Percentiles rank a stretch among this genome's conserved stretches.
These are phyloP conservation scores for Crocodylus rhombifer DNA, from an alignment of 2,797 vertebrate species.

Conservation along the genomic window DNA sequence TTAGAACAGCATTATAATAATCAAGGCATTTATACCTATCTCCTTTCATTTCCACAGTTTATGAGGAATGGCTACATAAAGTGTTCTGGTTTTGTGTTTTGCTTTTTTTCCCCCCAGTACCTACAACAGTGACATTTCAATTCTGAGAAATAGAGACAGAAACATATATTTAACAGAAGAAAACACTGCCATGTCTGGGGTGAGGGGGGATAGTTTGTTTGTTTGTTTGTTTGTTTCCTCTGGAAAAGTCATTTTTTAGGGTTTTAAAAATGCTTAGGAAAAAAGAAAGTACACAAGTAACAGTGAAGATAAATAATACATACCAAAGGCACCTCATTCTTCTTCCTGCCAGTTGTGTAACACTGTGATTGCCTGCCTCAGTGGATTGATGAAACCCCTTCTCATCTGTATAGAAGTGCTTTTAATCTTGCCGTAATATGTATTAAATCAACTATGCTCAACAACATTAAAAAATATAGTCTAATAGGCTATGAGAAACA, in stretches of 20 bases:
- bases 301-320: neutral
- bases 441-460: neutral
- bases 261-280: neutral
- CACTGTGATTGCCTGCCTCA: neutral
- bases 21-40: neutral
- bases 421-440: neutral
- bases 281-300: neutral
- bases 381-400: neutral
- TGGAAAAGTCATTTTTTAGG: constrained; percentile 13
- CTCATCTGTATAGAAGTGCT: neutral
- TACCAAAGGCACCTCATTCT: neutral
- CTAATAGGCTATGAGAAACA: neutral
- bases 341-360: constrained; percentile 9
- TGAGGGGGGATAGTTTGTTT: no score
- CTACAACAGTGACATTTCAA: neutral
- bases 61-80: neutral
- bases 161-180: neutral
- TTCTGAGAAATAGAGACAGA: constrained; percentile 9
- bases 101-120: neutral
- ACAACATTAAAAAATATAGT: neutral
- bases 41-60: neutral
- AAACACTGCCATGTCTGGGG: neutral
- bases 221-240: neutral
- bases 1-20: neutral
- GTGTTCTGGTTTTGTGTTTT: neutral